Evolutionary conservation across 2,797 vertebrate species (phyloP), one percentile per base, ranked within the genome.

Genomic region (Cyprinella venusta): DNA sequence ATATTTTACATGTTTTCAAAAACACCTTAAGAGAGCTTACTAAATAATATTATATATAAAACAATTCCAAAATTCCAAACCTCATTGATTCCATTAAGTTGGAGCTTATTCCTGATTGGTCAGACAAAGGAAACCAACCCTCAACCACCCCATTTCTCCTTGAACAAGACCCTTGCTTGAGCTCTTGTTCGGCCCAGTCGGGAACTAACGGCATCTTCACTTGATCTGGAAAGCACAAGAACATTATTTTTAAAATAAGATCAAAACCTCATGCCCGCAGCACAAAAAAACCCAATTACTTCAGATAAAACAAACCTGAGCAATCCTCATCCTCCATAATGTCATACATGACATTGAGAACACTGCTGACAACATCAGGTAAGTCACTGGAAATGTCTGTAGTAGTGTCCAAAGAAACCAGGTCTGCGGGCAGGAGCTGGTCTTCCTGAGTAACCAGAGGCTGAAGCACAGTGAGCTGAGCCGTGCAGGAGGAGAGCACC

Each of bases 31-130:
- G 24, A 72, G 26, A 74, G 54, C 48, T 4, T 54, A 74, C 19
- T 0, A 74, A 36, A 69, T 68, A 68, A 52, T n/a, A 74, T 8
- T n/a, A 33, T 36, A 26, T 63, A 15, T 63, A 6, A 61, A 52
- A 52, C 21, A 52, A 72, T 30, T 30, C 26, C 26, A 30, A 30
- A 30, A 30, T 30, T 30, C 26, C 76, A 64, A 78, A 99, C 98
- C 96, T 95, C 88, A 99, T 96, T 1, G 96, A 97, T 83, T 99
- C 97, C 96, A 99, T 98, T 84, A 99, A 88, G 88, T 95, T 89
- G 8, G 95, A 91, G 86, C 95, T 98, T 13, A 96, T 95, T 86
- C 98, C 98, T 16, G 96, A 96, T 24, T 93, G 88, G 80, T 97
- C 95, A 0, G 96, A 98, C 2, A 93, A 91, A 85, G 94, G 91